Conservation (phyloP, 2,888 invertebrate species). For the Morpho helenor region DNA sequence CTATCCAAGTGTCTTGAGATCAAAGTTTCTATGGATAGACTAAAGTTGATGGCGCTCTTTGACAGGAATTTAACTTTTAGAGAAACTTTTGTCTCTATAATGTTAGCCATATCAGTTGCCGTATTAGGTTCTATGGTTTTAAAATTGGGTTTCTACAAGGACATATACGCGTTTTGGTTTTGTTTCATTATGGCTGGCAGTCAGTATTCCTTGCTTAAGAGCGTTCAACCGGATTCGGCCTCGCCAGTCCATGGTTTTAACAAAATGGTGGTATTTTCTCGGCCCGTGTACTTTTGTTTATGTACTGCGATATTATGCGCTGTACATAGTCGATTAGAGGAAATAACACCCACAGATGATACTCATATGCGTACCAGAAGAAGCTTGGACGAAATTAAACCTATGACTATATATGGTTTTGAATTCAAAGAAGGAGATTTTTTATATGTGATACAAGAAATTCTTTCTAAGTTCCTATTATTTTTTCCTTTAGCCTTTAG, state of each 20-base stretch:
- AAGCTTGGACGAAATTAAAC: conserved; percentile 45
- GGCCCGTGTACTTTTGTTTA: conserved; percentile 95
- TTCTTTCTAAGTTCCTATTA: conserved; percentile 88
- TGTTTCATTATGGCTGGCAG: conserved; percentile 99
- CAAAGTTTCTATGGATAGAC: conserved; percentile 94
- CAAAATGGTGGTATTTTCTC: conserved; percentile 94
- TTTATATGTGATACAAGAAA: conserved; percentile 83
- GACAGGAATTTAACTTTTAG: conserved; percentile 93
- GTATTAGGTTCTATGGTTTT: conserved; percentile 91
- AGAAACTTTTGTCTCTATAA: conserved; percentile 89
- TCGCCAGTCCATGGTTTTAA: conserved; percentile 99
- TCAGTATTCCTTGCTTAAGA: conserved; percentile 97
- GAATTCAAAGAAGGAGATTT: conserved; percentile 76
- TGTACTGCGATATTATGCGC: conserved; percentile 81
- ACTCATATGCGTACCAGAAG: conserved; percentile 45
- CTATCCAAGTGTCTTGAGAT: conserved; percentile 82
- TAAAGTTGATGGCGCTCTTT: conserved; percentile 93
- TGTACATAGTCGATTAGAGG: conserved; percentile 61
- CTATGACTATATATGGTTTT: conserved; percentile 68
- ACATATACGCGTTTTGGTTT: conserved; percentile 95
- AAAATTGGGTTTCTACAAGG: conserved; percentile 91
- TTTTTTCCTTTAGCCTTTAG: conserved; percentile 97
- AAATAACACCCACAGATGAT: conserved; percentile 40
- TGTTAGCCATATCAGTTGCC: conserved; percentile 91
- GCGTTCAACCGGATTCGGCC: conserved; percentile 99